These are phyloP conservation scores for Rhea americana DNA, from an alignment of 2,113 vertebrate genomes.

Conservation along the genomic window DNA sequence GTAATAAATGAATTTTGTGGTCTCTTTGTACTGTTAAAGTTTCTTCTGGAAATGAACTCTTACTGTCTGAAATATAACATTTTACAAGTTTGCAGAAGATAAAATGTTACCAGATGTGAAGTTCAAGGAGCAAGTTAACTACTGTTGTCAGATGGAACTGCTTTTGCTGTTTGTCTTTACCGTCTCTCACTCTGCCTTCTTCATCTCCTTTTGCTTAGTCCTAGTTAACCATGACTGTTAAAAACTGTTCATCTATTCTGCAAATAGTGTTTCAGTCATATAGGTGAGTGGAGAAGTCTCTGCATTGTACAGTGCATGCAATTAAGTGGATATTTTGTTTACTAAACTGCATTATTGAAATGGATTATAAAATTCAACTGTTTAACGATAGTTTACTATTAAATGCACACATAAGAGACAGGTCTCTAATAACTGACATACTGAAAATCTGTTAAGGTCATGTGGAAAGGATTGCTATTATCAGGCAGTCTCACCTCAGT, in stretches of 20 bases:
- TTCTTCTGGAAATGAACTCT: conserved; percentile 70
- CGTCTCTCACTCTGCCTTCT: not conserved
- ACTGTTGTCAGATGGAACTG: conserved; percentile 51
- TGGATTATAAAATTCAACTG: not conserved
- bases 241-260: conserved; percentile 1
- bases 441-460: conserved; percentile 20
- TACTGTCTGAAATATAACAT: conserved; percentile 70
- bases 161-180: conserved; percentile 12
- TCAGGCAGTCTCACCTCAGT: not conserved
- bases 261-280: not conserved
- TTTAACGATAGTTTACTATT: not conserved
- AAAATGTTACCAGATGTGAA: conserved; percentile 80
- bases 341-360: not conserved
- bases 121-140: conserved; percentile 66
- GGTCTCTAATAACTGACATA: not conserved
- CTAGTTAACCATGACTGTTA: not conserved
- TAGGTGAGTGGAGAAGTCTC: not conserved
- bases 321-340: not conserved
- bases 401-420: not conserved
- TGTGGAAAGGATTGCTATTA: not conserved
- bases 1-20: conserved; percentile 66
- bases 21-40: conserved; percentile 73
- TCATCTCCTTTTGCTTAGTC: not conserved
- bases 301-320: not conserved
- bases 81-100: conserved; percentile 78